Base-by-base conservation (phyloP, 35 echinoderm and acorn worm species). In the Lytechinus pictus region DNA sequence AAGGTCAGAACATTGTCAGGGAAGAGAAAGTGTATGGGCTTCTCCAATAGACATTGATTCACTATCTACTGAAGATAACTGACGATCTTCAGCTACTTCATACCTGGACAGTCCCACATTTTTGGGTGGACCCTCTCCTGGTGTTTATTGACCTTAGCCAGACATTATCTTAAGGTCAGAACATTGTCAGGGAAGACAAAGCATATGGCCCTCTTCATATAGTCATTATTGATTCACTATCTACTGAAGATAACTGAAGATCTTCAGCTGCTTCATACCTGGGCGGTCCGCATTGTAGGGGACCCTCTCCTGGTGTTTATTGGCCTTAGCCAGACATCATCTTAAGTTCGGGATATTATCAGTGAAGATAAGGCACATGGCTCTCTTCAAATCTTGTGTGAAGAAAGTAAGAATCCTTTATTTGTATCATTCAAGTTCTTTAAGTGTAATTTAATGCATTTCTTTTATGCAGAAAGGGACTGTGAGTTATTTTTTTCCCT, bases 321-420 rank as follows among this genome's bases (percentile, higher is more conserved):
- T 79, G 66, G 21, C 66, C 16, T 79, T 6, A 79, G 16, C 19
- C n/a, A 24, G n/a, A 24, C 19, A 79, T 79, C n/a, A 16, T 79
- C 66, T 19, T 79, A 24, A 24, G 66, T 1, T 79, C 66, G 7
- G 19, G 21, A 24, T 79, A n/a, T 79, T n/a, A 44, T 44, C 33
- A 44, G 33, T 6, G n/a, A 79, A 79, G 66, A 24, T 24, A 79
- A 90, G 27, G 10, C 55, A 93, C 13, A 93, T 93, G 92, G 28
- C 92, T 93, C 53, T 93, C 54, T 93, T 93, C 53, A 93, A 33
- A 55, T 93, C 92, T n/a, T 93, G 92, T 93, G 92, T 93, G 92
- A 93, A 93, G n/a, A 93, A 93, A 54, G 92, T 93, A 93, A 93
- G 92, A n/a, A 13, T 14, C 33, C 33, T 44, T 44, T 29, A 7